Evolutionary conservation across 2,888 invertebrate genomes (phyloP).

Genomic region (Frankliniella intonsa): DNA sequence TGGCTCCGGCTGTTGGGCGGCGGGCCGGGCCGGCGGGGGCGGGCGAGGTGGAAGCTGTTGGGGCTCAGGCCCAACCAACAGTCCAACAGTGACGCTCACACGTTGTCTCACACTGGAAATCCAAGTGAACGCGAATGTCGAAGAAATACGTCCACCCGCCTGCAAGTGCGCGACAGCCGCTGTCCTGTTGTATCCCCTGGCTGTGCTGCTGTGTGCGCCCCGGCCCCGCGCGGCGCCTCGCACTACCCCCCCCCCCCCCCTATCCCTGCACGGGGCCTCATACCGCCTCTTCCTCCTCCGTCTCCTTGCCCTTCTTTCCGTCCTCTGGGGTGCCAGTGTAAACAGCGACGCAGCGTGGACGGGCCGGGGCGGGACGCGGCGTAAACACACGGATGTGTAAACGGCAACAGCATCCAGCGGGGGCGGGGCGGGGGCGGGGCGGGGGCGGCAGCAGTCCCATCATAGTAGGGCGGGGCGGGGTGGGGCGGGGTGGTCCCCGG

Average conservation of each 20-base stretch:
- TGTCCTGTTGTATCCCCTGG: no score
- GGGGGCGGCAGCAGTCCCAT: neutral
- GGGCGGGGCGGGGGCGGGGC: neutral
- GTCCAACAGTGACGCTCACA: no score
- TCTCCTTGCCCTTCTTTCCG: neutral
- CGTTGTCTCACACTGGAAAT: no score
- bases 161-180: neutral
- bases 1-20: no score
- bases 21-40: neutral
- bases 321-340: constrained; percentile 1
- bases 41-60: no score
- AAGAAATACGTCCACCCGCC: neutral
- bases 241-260: neutral
- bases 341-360: neutral
- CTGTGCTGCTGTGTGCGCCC: neutral
- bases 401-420: neutral
- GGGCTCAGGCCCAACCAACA: no score
- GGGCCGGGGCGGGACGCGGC: neutral
- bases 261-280: neutral
- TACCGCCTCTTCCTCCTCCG: neutral
- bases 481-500: neutral
- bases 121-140: no score
- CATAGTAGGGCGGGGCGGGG: neutral
- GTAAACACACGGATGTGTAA: constrained; percentile 23
- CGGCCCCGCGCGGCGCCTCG: neutral